Base-by-base conservation (phyloP, 2,797 vertebrate genomes). In the Enteromius thamalakanensis region DNA sequence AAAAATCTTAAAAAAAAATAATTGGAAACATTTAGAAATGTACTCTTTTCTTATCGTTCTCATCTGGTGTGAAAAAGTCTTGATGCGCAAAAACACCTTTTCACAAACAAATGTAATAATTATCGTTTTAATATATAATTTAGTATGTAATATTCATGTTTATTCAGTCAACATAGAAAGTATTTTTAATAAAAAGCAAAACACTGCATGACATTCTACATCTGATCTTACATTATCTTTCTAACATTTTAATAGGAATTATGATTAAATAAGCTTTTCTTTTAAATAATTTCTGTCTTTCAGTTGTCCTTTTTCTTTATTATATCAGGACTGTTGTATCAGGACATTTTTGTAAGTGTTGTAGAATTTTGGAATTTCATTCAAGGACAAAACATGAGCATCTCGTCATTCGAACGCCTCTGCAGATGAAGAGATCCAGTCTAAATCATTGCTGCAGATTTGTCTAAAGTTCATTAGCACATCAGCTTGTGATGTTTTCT, bases 391-490 rank as follows among this genome's bases (percentile, higher is more conserved):
- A 62, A 15, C 60, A 45, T 26, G n/a, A 47, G 40, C 12, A 45
- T 45, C n/a, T 29, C 70, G 1, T 29, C 7, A 49, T 51, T 51
- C 29, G 26, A 15, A 29, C 49, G 4, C 42, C 40, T 49, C 45
- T 72, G 15, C 15, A 32, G 45, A 72, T 72, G 9, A 72, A 72
- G 26, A 60, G 21, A 60, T 49, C 45, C 19, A 47, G 17, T 47
- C 0, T 64, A 60, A 74, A 74, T 74, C 42, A 51, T 51, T 64
- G 42, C 69, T 72, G 68, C 79, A 21, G 67, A 34, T 80, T 62
- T 81, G 53, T 71, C 26, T 45, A 34, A 45, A 49, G 62, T 76
- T 82, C 49, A 75, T 82, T 68, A 65, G 23, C 19, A 76, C 60
- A 75, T 82, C 32, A 26, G 45, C 71, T 55, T 76, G 3, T n/a